These are phyloP conservation scores for Idaea dimidiata DNA, from an alignment of 2,888 invertebrate genomes.

Conservation along the genomic window DNA sequence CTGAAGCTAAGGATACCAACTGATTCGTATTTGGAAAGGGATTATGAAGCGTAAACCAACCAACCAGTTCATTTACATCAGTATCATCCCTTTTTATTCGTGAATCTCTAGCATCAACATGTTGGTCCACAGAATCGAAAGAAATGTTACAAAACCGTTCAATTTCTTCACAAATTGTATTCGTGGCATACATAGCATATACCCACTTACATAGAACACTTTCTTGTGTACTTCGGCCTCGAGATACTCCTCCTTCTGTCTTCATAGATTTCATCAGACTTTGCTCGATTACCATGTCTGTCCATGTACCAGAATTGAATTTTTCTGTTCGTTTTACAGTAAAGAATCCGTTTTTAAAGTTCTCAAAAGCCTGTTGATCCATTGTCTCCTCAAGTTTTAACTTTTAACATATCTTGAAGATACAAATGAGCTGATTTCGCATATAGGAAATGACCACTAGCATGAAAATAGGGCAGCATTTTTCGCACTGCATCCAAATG, in stretches of 20 bases:
- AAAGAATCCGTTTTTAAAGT: too few species aligned
- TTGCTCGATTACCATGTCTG: slow-evolving; percentile 49
- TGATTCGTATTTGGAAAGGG: slow-evolving; percentile 20
- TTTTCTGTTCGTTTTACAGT: slow-evolving; percentile 44
- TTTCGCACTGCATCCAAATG: slow-evolving; percentile 36
- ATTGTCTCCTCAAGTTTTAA: slow-evolving; percentile 36
- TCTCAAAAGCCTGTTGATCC: background rate
- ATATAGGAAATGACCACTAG: slow-evolving; percentile 41
- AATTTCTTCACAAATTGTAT: slow-evolving; percentile 15
- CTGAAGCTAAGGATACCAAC: slow-evolving; percentile 22
- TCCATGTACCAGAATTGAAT: slow-evolving; percentile 49
- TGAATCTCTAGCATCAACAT: slow-evolving; percentile 50
- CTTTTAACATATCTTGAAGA: slow-evolving; percentile 38
- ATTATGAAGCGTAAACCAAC: slow-evolving; percentile 22
- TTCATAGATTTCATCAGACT: slow-evolving; percentile 45
- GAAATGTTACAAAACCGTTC: slow-evolving; percentile 28
- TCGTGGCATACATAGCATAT: slow-evolving; percentile 14
- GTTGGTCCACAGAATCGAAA: slow-evolving; percentile 45
- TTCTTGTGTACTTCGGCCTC: slow-evolving; percentile 50
- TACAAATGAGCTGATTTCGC: slow-evolving; percentile 37
- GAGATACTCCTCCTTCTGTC: slow-evolving; percentile 52
- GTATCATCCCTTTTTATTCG: slow-evolving; percentile 35
- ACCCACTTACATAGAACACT: slow-evolving; percentile 46
- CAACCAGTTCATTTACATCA: slow-evolving; percentile 22
- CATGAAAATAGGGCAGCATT: slow-evolving; percentile 51